phyloP scores from a whole-genome alignment of 1,140 invertebrate genomes.

The Archegozetes longisetosus region DNA sequence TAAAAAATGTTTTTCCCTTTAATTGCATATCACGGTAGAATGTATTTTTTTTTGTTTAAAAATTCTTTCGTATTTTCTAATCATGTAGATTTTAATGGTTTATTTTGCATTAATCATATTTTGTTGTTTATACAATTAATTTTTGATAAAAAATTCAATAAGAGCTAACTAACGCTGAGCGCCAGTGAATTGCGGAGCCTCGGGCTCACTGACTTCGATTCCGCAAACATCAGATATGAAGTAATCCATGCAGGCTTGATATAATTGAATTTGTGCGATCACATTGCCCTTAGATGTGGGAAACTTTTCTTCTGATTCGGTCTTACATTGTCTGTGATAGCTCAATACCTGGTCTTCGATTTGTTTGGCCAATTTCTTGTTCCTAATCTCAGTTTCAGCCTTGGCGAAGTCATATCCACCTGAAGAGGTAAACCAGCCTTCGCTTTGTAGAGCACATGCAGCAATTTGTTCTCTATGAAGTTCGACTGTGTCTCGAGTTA shows the following conservation, averaged over 20 bases:
- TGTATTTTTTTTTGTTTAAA: too few relatives aligned
- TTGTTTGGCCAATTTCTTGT: conserved; percentile 20
- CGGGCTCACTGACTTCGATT: conserved; percentile 13
- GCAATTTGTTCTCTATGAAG: conserved; percentile 19
- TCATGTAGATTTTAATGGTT: too few relatives aligned
- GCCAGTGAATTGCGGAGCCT: conserved; percentile 4
- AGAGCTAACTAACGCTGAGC: background rate
- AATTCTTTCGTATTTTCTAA: too few relatives aligned
- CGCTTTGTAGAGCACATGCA: conserved; percentile 18
- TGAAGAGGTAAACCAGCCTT: conserved; percentile 16
- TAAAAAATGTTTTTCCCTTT: too few relatives aligned
- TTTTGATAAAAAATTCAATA: background rate
- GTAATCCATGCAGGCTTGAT: conserved; percentile 26
- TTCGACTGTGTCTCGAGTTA: conserved; percentile 19
- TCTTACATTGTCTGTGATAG: conserved; percentile 16
- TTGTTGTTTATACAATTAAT: too few relatives aligned
- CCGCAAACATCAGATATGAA: conserved; percentile 18
- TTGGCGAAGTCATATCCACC: conserved; percentile 22
- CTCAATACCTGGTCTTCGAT: conserved; percentile 17
- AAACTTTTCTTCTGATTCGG: conserved; percentile 18
- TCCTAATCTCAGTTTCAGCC: conserved; percentile 23
- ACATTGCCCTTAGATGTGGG: conserved; percentile 5
- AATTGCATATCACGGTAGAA: too few relatives aligned
- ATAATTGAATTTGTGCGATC: conserved; percentile 25
- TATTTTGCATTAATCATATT: too few relatives aligned